These are phyloP conservation scores for Oncorhynchus mykiss DNA, from an alignment of 2,113 vertebrate species.

Conservation along the genomic window DNA sequence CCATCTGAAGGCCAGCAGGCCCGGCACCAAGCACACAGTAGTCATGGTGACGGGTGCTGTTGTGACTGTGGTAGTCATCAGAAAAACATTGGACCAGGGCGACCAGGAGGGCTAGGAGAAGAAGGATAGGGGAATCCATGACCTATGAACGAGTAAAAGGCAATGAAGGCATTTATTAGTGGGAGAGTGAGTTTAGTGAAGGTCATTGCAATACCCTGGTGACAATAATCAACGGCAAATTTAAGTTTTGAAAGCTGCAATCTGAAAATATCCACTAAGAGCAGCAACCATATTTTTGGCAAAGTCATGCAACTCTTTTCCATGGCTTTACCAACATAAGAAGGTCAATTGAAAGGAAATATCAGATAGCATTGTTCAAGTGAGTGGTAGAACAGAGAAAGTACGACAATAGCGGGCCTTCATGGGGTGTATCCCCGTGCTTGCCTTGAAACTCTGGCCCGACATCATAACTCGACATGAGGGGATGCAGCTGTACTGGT, in stretches of 20 bases:
- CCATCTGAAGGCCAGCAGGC: conserved; percentile 89
- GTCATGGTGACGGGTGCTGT: conserved; percentile 66
- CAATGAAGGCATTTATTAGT: neutral
- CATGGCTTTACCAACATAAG: neutral
- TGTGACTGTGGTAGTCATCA: conserved; percentile 14
- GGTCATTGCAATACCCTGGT: neutral
- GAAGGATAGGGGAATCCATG: conserved; percentile 58
- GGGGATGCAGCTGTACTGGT: conserved; percentile 23
- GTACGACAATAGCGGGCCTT: neutral
- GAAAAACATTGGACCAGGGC: conserved; percentile 37
- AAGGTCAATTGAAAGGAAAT: neutral
- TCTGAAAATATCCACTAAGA: neutral
- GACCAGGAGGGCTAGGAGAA: conserved; percentile 47
- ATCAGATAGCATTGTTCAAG: neutral
- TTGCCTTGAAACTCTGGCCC: conserved; percentile 23
- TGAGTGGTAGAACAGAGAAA: neutral
- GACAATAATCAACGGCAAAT: neutral
- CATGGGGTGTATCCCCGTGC: conserved; percentile 1
- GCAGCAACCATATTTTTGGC: neutral
- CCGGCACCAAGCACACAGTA: conserved; percentile 94
- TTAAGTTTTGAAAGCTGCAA: neutral
- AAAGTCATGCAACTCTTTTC: neutral
- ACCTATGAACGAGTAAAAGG: conserved; percentile 37
- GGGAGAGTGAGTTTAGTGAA: neutral
- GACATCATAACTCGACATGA: conserved; percentile 10